These are phyloP conservation scores for Antheraea assamensis DNA, from an alignment of 2,888 invertebrate genomes.

Conservation along the genomic window DNA sequence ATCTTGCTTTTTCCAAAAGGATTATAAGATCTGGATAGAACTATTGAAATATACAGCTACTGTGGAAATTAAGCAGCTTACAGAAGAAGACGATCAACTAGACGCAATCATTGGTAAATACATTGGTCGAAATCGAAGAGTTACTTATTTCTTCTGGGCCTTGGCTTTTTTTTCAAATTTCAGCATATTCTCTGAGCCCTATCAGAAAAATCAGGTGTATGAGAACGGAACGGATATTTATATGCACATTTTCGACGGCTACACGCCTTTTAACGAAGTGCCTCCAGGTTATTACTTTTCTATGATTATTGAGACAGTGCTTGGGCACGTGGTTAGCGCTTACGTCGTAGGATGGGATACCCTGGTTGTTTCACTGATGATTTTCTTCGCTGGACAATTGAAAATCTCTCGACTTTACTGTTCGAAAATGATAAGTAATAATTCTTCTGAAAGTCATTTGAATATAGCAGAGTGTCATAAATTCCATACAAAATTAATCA, in stretches of 20 bases:
- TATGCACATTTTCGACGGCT: constrained; percentile 56
- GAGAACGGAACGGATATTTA: constrained; percentile 54
- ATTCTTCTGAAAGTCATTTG: constrained; percentile 35
- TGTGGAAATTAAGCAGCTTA: constrained; percentile 47
- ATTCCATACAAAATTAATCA: constrained; percentile 46
- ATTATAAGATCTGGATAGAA: constrained; percentile 51
- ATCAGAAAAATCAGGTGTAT: constrained; percentile 49
- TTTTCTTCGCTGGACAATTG: constrained; percentile 65
- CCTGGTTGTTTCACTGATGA: constrained; percentile 57
- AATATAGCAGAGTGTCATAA: constrained; percentile 56
- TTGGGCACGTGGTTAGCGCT: constrained; percentile 52
- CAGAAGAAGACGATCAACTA: constrained; percentile 34
- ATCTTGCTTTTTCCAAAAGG: constrained; percentile 50
- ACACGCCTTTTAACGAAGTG: constrained; percentile 50
- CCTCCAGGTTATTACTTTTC: constrained; percentile 59
- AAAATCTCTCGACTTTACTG: constrained; percentile 49
- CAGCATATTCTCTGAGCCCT: constrained; percentile 56
- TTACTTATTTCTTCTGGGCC: constrained; percentile 57
- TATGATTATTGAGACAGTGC: constrained; percentile 54
- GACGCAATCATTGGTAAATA: constrained; percentile 44
- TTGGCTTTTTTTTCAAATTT: constrained; percentile 54
- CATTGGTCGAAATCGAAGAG: constrained; percentile 47
- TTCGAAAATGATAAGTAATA: constrained; percentile 34
- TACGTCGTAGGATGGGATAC: constrained; percentile 64
- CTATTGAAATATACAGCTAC: constrained; percentile 53